Conservation (phyloP, 2,113 vertebrate species). For the Poeciliopsis prolifica region DNA sequence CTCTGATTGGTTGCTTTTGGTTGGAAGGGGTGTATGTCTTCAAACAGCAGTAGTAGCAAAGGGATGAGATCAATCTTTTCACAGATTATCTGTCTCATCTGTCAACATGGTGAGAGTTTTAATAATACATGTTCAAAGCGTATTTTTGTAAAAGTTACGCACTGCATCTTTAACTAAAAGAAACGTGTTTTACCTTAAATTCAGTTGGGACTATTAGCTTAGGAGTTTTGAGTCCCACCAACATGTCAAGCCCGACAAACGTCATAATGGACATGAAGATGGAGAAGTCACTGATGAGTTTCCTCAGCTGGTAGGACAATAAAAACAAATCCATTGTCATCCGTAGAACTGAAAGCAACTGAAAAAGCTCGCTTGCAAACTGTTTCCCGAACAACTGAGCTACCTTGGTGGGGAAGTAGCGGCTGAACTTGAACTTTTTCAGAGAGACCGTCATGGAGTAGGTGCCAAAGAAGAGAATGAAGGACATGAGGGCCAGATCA, state of each 20-base stretch:
- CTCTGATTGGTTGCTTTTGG: too few species aligned
- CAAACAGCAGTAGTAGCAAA: too few species aligned
- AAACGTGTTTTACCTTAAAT: slow-evolving; percentile 82
- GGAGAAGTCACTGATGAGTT: slow-evolving; percentile 95
- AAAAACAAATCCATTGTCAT: not conserved
- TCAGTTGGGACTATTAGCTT: slow-evolving; percentile 91
- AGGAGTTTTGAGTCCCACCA: slow-evolving; percentile 89
- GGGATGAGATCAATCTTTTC: too few species aligned
- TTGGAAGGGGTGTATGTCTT: too few species aligned
- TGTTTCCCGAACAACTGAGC: slow-evolving; percentile 20
- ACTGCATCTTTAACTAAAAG: not conserved
- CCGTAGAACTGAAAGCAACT: not conserved
- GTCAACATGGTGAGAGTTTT: too few species aligned
- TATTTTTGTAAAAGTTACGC: too few species aligned
- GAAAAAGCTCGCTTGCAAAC: not conserved
- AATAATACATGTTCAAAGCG: too few species aligned
- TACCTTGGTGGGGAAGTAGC: slow-evolving; percentile 98
- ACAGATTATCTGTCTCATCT: too few species aligned
- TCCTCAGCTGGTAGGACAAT: slow-evolving; percentile 83
- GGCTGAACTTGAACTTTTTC: slow-evolving; percentile 98
- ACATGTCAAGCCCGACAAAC: slow-evolving; percentile 91
- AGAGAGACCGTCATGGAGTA: slow-evolving; percentile 95
- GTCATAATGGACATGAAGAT: slow-evolving; percentile 95
- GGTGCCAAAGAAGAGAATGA: slow-evolving; percentile 98
- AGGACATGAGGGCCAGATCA: slow-evolving; percentile 96